These are phyloP conservation scores for Crypturellus undulatus DNA, from an alignment of 2,113 vertebrate genomes.

Conservation along the genomic window DNA sequence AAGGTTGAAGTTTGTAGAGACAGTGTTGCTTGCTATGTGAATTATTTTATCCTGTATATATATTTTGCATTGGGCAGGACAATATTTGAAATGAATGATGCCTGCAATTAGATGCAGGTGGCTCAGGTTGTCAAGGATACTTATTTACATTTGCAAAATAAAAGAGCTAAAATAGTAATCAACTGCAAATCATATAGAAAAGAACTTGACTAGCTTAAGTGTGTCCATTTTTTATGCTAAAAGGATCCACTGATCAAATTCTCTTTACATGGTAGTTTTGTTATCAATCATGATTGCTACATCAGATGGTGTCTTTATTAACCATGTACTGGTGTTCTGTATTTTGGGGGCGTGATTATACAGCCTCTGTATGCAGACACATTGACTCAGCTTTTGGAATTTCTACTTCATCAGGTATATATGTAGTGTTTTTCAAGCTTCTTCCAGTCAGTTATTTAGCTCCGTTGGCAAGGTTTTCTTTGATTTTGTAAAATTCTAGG, in stretches of 20 bases:
- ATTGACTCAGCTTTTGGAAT: background rate
- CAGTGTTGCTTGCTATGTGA: background rate
- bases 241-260: background rate
- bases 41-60: background rate
- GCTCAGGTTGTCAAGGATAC: background rate
- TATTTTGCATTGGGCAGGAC: background rate
- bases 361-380: background rate
- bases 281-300: background rate
- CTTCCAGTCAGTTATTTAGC: background rate
- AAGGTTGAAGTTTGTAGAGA: background rate
- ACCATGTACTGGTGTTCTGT: background rate
- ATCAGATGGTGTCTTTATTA: background rate
- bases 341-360: background rate
- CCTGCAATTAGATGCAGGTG: background rate
- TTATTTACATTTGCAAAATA: background rate
- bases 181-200: background rate
- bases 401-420: background rate
- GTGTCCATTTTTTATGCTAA: background rate
- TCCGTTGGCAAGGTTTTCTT: background rate
- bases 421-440: background rate
- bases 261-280: background rate
- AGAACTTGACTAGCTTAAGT: background rate
- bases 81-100: background rate
- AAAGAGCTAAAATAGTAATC: background rate
- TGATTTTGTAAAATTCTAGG: background rate